A percentile compares a stretch with the other conserved stretches of the same genome.
These are phyloP conservation scores for Lepidochrysops patricia DNA, from an alignment of 2,888 invertebrate genomes.

Conservation along the genomic window DNA sequence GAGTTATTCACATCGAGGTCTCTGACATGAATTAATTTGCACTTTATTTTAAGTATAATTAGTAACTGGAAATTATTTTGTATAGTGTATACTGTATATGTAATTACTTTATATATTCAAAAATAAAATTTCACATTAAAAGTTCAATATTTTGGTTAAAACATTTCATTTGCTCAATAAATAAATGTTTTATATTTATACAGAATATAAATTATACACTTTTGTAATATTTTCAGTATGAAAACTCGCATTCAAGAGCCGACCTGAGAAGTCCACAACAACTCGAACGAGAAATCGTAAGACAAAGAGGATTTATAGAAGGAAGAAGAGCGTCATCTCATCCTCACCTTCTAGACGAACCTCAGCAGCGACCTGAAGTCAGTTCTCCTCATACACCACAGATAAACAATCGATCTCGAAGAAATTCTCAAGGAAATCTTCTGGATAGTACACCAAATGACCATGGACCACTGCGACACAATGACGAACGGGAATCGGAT, in stretches of 20 bases:
- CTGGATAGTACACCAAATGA: constrained; percentile 60
- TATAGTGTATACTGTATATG: not conserved
- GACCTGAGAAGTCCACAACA: constrained; percentile 77
- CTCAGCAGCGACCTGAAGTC: constrained; percentile 50
- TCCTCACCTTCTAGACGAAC: constrained; percentile 77
- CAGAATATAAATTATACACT: not conserved
- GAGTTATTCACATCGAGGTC: constrained; percentile 1
- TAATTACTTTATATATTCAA: not conserved
- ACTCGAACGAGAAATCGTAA: constrained; percentile 73
- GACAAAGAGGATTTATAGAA: constrained; percentile 73
- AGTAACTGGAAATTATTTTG: not conserved
- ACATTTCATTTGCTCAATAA: too few species aligned
- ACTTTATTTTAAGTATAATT: constrained; percentile 3
- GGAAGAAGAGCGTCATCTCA: constrained; percentile 78
- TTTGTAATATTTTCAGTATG: constrained; percentile 46
- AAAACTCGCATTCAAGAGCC: constrained; percentile 57
- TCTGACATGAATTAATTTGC: constrained; percentile 1
- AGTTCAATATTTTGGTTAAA: not conserved
- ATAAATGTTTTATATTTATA: too few species aligned
- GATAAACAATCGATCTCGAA: constrained; percentile 55
- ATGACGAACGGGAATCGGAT: constrained; percentile 73
- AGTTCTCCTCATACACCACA: constrained; percentile 52
- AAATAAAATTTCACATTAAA: not conserved
- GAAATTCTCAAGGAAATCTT: constrained; percentile 77
- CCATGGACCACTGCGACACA: constrained; percentile 36